phyloP scores from a whole-genome alignment of 2,797 vertebrate species.

The Trichosurus vulpecula region DNA sequence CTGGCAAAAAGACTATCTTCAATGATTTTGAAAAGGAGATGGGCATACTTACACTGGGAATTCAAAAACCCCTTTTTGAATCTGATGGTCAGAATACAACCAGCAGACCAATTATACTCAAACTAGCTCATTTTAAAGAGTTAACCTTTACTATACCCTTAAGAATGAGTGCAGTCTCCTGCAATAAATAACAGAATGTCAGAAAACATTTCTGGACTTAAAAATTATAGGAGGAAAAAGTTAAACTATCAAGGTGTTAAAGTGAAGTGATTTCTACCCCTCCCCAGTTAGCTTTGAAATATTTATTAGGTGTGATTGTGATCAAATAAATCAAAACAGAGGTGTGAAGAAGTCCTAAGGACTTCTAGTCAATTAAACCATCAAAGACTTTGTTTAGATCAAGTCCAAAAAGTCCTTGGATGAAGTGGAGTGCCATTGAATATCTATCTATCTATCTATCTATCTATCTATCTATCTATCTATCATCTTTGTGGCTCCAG shows the following conservation, averaged over 20 bases:
- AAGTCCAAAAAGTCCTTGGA: background rate
- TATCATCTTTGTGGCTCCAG: background rate
- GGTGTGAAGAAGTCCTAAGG: background rate
- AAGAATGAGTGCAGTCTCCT: background rate
- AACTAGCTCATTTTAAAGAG: background rate
- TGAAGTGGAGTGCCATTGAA: background rate
- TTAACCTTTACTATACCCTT: background rate
- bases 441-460: background rate
- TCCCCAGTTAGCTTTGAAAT: background rate
- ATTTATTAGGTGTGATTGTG: background rate
- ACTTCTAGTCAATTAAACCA: background rate
- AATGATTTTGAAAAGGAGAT: background rate
- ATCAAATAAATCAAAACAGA: background rate
- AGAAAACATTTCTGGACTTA: background rate
- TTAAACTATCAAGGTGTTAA: background rate
- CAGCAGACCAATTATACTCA: background rate
- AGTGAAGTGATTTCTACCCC: background rate
- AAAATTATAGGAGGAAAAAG: background rate
- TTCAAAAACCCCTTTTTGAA: background rate
- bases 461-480: background rate
- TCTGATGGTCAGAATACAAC: background rate
- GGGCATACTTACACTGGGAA: background rate
- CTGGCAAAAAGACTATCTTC: background rate
- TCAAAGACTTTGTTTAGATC: background rate
- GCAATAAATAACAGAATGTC: background rate